Evolutionary conservation across 2,797 vertebrate genomes (phyloP).

Genomic region (Microtus californicus): DNA sequence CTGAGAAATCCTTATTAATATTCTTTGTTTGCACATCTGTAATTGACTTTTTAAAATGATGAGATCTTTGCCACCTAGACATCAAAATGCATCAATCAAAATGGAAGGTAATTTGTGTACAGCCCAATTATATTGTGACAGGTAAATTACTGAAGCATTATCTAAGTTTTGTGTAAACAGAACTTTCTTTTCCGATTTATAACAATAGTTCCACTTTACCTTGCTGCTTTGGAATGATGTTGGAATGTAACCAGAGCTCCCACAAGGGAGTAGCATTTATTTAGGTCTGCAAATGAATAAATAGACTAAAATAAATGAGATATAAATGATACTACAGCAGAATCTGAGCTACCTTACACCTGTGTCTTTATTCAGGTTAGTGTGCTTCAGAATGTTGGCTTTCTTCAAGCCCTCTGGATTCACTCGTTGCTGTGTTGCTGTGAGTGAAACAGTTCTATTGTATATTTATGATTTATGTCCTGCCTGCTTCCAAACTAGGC

Average conservation of each 20-base stretch:
- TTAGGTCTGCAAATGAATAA: conserved; percentile 12
- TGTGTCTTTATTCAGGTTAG: conserved; percentile 31
- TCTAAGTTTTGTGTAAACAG: not conserved
- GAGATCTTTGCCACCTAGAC: conserved; percentile 28
- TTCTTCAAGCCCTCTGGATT: conserved; percentile 29
- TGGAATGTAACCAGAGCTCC: not conserved
- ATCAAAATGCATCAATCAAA: conserved; percentile 43
- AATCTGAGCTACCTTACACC: not conserved
- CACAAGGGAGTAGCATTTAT: not conserved
- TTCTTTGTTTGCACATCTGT: not conserved
- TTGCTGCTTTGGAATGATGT: not conserved
- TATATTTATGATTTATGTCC: conserved; percentile 55
- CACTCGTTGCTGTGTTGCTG: not conserved
- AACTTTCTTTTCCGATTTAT: conserved; percentile 3
- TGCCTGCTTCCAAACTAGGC: conserved; percentile 26
- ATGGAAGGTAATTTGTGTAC: conserved; percentile 10
- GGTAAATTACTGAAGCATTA: conserved; percentile 31
- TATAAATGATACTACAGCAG: not conserved
- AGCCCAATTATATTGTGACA: conserved; percentile 57
- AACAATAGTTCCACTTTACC: not conserved
- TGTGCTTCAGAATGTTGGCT: not conserved
- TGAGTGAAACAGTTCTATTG: not conserved
- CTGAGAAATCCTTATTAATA: not conserved
- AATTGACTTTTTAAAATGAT: conserved; percentile 38
- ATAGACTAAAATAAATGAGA: conserved; percentile 8